Evolutionary conservation across 2,888 invertebrate species (phyloP).

Genomic region (Scrobipalpa atriplicella): DNA sequence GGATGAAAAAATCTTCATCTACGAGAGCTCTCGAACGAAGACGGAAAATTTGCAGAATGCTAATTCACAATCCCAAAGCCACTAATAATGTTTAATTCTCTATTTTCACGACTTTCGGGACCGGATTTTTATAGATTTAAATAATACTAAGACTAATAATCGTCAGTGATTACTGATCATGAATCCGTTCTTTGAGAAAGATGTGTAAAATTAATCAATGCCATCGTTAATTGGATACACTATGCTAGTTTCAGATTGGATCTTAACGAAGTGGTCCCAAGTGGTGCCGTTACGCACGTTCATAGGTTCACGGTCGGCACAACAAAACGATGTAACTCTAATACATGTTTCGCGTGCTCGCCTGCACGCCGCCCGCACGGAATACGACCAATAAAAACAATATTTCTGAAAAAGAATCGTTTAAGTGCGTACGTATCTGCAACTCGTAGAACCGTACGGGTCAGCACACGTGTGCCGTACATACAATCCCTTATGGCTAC

Average conservation of each 20-base stretch:
- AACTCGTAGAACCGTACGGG: constrained; percentile 47
- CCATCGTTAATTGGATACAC: constrained; percentile 37
- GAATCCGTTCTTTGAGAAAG: background rate
- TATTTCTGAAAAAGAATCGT: constrained; percentile 54
- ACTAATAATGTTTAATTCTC: constrained; percentile 18
- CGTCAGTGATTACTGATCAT: background rate
- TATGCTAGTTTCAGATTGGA: constrained; percentile 43
- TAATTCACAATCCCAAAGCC: constrained; percentile 9
- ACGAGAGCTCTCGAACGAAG: background rate
- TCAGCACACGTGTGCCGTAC: constrained; percentile 67
- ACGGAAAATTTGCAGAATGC: constrained; percentile 13
- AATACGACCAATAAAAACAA: constrained; percentile 50
- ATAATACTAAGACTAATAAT: background rate
- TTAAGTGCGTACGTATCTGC: constrained; percentile 44
- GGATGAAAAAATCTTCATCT: background rate
- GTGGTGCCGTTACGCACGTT: constrained; percentile 45
- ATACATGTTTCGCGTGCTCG: constrained; percentile 61
- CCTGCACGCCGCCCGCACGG: constrained; percentile 37
- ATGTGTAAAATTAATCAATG: constrained; percentile 33
- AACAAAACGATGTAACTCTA: constrained; percentile 43
- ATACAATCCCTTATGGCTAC: constrained; percentile 69
- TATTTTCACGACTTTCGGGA: background rate
- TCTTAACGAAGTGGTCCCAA: constrained; percentile 48
- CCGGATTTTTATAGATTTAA: background rate
- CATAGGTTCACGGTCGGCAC: constrained; percentile 38